Evolutionary conservation across 2,797 vertebrate species (phyloP).

Genomic region (Muraenolepis orangiensis): DNA sequence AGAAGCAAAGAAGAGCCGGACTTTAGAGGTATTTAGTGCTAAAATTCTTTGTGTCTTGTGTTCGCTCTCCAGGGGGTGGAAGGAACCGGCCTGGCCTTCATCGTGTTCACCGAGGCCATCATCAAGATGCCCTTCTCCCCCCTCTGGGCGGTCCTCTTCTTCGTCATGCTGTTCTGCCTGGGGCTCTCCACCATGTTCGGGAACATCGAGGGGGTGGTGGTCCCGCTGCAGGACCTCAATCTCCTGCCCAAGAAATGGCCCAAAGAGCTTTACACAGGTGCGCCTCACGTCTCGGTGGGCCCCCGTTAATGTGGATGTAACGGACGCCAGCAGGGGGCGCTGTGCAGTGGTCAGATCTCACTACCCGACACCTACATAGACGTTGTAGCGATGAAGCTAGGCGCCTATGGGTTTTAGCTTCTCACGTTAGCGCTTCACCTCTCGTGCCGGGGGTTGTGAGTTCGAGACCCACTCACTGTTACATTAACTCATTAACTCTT

Average conservation of each 20-base stretch:
- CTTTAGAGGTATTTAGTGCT: neutral
- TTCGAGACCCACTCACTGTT: no score
- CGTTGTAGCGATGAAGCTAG: no score
- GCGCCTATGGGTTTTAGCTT: no score
- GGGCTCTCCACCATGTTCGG: conserved; percentile 97
- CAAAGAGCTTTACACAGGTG: conserved; percentile 86
- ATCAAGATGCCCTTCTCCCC: conserved; percentile 91
- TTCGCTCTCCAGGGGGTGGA: conserved; percentile 80
- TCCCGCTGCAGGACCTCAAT: conserved; percentile 85
- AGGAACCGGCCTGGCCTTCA: conserved; percentile 93
- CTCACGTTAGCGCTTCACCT: no score
- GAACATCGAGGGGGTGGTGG: conserved; percentile 85
- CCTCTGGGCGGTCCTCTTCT: conserved; percentile 91
- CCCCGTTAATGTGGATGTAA: no score
- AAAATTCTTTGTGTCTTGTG: neutral
- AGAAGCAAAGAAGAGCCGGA: neutral
- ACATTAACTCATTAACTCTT: neutral
- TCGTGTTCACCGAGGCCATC: conserved; percentile 96
- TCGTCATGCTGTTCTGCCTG: conserved; percentile 94
- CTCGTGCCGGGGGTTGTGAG: no score
- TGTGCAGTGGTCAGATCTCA: no score
- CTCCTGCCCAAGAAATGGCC: conserved; percentile 77
- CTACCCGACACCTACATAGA: no score
- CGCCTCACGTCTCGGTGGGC: no score
- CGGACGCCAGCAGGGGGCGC: no score